phyloP scores from a whole-genome alignment of 2,888 invertebrate species.

The Sesamia inferens region DNA sequence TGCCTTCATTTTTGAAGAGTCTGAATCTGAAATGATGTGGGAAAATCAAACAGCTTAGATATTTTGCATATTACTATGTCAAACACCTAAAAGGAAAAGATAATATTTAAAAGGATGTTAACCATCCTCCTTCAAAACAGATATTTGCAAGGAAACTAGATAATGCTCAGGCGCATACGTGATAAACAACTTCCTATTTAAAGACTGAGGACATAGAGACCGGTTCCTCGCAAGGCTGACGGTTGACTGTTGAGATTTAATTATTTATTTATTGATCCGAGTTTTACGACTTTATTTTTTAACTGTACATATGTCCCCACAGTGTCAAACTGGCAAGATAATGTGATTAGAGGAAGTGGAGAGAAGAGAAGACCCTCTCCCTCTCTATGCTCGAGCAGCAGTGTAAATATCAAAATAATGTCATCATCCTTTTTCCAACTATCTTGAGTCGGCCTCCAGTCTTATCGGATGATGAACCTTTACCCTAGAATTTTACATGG shows the following conservation, averaged over 20 bases:
- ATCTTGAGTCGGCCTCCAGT: too few relatives aligned
- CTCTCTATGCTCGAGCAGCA: neutral
- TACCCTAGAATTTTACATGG: too few relatives aligned
- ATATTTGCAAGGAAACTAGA: conserved; percentile 59
- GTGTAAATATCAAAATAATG: neutral
- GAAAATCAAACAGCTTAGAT: conserved; percentile 7
- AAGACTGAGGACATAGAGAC: conserved; percentile 54
- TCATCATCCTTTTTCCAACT: too few relatives aligned
- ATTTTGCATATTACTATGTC: too few relatives aligned
- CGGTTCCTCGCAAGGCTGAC: conserved; percentile 60
- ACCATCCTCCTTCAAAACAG: conserved; percentile 9
- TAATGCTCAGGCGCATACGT: conserved; percentile 48
- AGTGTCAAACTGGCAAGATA: neutral
- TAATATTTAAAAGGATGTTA: conserved; percentile 35
- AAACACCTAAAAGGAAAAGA: conserved; percentile 5
- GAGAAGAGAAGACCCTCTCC: neutral
- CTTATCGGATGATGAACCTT: too few relatives aligned
- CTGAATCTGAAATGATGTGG: conserved; percentile 1
- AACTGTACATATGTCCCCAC: too few relatives aligned
- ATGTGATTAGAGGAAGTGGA: neutral
- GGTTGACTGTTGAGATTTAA: conserved; percentile 26
- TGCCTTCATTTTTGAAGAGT: neutral
- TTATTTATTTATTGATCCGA: conserved; percentile 20
- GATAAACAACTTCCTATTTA: conserved; percentile 65
- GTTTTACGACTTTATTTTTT: neutral